A percentile compares a stretch with the other conserved stretches of the same genome.
Evolutionary conservation across 92 coral and sea anemone species (phyloP).

Genomic region (Scolanthus callimorphus): DNA sequence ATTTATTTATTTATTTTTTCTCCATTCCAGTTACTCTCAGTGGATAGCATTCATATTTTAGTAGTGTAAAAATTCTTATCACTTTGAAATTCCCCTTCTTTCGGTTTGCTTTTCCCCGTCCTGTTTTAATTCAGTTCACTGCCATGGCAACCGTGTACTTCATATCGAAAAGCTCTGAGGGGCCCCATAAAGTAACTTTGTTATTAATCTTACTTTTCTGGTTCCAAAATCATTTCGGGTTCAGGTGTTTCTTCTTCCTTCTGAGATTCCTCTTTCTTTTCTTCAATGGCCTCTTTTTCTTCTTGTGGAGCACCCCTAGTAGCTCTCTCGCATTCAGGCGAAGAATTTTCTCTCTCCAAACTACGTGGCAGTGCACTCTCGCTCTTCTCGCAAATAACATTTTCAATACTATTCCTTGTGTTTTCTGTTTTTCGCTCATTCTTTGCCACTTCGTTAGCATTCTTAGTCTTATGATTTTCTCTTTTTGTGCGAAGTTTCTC

Average conservation of each 20-base stretch:
- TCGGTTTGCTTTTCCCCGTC: no score
- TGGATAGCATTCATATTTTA: no score
- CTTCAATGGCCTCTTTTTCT: constrained; percentile 7
- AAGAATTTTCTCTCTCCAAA: constrained; percentile 47
- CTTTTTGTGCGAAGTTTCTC: constrained; percentile 72
- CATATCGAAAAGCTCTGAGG: no score
- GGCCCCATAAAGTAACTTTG: no score
- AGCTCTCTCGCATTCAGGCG: constrained; percentile 54
- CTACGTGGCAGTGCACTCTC: constrained; percentile 4
- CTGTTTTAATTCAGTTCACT: no score
- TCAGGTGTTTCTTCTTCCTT: constrained; percentile 17
- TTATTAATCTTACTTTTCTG: no score
- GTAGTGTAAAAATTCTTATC: no score
- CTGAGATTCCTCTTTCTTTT: constrained; percentile 1
- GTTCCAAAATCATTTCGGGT: constrained; percentile 63
- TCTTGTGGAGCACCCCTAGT: background rate
- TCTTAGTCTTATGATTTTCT: background rate
- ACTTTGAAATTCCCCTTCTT: no score
- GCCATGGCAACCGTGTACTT: no score
- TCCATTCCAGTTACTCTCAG: no score
- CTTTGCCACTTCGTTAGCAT: background rate
- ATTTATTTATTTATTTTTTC: no score
- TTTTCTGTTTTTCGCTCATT: no score
- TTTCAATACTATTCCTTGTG: constrained; percentile 11
- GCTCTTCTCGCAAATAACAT: background rate